Conservation (phyloP, 30 jellyfish, hydroid and myxozoan genomes). For the Clytia hemisphaerica region DNA sequence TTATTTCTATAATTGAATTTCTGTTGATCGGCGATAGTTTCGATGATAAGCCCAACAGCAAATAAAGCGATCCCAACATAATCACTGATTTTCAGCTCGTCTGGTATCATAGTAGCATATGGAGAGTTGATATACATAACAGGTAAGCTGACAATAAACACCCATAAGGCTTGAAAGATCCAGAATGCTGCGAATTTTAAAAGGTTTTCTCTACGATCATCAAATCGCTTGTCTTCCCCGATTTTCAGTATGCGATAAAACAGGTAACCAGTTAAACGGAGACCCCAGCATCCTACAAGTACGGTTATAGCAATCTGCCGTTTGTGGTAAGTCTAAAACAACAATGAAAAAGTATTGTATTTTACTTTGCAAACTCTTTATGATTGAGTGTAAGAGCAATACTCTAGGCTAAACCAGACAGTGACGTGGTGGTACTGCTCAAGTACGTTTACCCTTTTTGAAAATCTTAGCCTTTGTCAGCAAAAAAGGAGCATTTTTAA, state of each 20-base stretch:
- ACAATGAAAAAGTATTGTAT: not conserved
- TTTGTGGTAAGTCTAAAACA: not conserved
- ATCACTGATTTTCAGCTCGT: constrained; percentile 8
- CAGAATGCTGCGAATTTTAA: constrained; percentile 21
- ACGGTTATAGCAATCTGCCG: constrained; percentile 26
- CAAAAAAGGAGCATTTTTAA: no score
- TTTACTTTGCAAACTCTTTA: no score
- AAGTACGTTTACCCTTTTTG: no score
- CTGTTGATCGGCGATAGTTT: constrained; percentile 38
- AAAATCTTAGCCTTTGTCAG: no score
- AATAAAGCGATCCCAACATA: constrained; percentile 15
- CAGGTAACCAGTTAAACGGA: constrained; percentile 30
- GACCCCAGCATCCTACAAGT: constrained; percentile 26
- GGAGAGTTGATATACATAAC: constrained; percentile 27
- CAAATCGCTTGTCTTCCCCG: constrained; percentile 48
- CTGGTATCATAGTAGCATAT: not conserved
- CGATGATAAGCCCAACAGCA: constrained; percentile 24
- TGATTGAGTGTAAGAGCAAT: no score
- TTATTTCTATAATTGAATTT: constrained; percentile 21
- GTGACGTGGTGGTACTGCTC: no score
- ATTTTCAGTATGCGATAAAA: constrained; percentile 22
- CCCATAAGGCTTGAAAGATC: constrained; percentile 40
- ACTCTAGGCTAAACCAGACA: no score
- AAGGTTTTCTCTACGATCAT: constrained; percentile 16
- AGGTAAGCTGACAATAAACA: constrained; percentile 30